Base-by-base conservation (phyloP, 92 coral and sea anemone genomes). In the Epizoanthus rinbou region DNA sequence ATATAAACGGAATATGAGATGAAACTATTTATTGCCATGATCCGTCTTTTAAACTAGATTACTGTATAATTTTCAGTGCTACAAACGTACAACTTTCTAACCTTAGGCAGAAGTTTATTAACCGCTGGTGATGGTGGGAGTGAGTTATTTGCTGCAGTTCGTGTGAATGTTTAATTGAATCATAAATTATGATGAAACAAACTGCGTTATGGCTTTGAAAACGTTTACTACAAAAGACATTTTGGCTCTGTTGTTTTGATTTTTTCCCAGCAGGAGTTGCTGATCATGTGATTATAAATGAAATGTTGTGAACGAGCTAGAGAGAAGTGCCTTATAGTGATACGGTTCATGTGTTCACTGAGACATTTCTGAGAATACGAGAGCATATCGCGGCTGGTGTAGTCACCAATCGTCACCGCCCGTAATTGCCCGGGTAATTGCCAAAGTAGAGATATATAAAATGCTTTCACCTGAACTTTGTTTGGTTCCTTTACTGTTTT, bases 221-320 rank as follows among this genome's bases (percentile, higher is more conserved):
- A 57, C 21, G 62, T 37, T 67, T 62, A 8, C 71, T 78, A 62
- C 56, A 41, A 63, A n/a, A 62, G 67, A 17, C 71, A 11, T 43
- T 41, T 69, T 65, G 50, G 82, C 57, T 78, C 71, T 62, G 69
- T 78, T 78, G 71, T 76, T 76, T 58, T 60, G 60, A 62, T 21
- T 19, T 15, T 57, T 8, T 37, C 6, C 70, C 82, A 15, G 41
- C 82, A 78, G 82, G 82, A 24, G 58, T 43, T 59, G 63, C 24
- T 14, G 28, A 25, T 23, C 62, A 37, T 74, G 54, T 50, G 43
- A 50, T 78, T 39, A 24, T 13, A 19, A 33, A 63, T 60, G 57
- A 41, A 62, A 35, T 17, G 6, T 57, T 35, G 54, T 58, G 69
- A 39, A 31, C 45, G 64, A 28, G 31, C 31, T 28, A 10, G 41